Percentiles rank a stretch among this genome's conserved stretches.
Conservation (phyloP, 2,113 vertebrate genomes). For the Chelonoidis abingdonii region DNA sequence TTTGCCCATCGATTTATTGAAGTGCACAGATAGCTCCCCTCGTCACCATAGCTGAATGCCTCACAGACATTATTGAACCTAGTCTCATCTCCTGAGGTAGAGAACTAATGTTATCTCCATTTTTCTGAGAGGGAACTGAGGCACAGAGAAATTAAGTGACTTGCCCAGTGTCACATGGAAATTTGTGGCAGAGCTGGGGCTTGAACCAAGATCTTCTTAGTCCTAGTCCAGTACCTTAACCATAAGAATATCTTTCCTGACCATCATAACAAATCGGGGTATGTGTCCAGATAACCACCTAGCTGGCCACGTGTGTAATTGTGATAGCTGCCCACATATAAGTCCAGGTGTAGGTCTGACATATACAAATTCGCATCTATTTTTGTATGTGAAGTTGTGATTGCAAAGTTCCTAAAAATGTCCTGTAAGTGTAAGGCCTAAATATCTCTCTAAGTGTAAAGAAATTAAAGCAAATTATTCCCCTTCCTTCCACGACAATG, state of each 20-base stretch:
- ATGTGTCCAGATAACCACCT: neutral
- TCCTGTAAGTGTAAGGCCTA: neutral
- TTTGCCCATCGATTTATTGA: neutral
- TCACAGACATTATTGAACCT: neutral
- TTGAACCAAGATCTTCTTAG: neutral
- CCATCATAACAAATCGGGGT: neutral
- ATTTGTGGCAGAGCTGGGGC: neutral
- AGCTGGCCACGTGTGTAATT: neutral
- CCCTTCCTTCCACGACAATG: neutral
- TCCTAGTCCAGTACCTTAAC: neutral
- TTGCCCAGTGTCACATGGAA: neutral
- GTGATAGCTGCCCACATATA: neutral
- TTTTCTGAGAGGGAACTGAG: neutral
- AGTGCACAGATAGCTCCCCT: neutral
- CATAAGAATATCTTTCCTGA: neutral
- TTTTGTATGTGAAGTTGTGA: neutral
- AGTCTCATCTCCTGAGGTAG: neutral
- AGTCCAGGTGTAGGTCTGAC: neutral
- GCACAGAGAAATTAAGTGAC: neutral
- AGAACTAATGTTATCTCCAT: neutral
- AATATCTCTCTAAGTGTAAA: neutral
- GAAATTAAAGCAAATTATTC: neutral
- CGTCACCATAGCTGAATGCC: neutral
- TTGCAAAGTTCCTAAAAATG: neutral
- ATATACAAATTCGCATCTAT: neutral